These are phyloP conservation scores for Drosophila lini DNA, from an alignment of 1,140 invertebrate species.

Conservation along the genomic window DNA sequence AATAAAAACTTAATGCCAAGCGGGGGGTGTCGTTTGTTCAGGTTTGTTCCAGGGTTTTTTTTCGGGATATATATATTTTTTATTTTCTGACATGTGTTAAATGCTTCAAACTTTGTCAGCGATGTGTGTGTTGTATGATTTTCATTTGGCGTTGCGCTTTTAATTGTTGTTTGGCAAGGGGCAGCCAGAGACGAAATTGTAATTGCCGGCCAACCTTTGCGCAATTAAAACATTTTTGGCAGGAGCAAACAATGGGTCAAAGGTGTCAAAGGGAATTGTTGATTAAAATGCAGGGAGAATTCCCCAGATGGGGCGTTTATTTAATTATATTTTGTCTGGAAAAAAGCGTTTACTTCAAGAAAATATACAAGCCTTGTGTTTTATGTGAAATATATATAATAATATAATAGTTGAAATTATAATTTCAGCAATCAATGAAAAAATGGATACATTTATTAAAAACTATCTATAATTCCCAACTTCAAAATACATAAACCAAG, in stretches of 20 bases:
- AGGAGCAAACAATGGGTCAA: slow-evolving; percentile 18
- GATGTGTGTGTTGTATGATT: slow-evolving; percentile 7
- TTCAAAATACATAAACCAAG: not conserved
- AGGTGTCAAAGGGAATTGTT: slow-evolving; percentile 12
- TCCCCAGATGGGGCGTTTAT: not conserved
- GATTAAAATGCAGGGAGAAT: slow-evolving; percentile 2
- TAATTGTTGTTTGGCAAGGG: slow-evolving; percentile 71
- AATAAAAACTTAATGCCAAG: slow-evolving; percentile 54
- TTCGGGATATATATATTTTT: not conserved
- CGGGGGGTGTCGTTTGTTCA: slow-evolving; percentile 40
- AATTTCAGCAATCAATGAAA: not conserved
- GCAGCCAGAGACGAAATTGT: slow-evolving; percentile 27
- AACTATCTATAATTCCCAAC: not conserved
- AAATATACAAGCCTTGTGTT: not conserved
- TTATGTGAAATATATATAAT: not conserved
- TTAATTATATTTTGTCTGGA: not conserved
- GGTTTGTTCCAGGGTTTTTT: slow-evolving; percentile 25
- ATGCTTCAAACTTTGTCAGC: slow-evolving; percentile 49
- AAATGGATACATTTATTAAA: not conserved
- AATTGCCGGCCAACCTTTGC: slow-evolving; percentile 30
- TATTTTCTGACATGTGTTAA: slow-evolving; percentile 46
- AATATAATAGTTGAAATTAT: not conserved
- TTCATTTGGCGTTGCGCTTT: slow-evolving; percentile 50
- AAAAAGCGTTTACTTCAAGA: not conserved
- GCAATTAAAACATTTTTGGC: slow-evolving; percentile 64